A percentile compares a stretch with the other conserved stretches of the same genome.
These are phyloP conservation scores for Capitella teleta DNA, from an alignment of 1,140 invertebrate species.

Conservation along the genomic window DNA sequence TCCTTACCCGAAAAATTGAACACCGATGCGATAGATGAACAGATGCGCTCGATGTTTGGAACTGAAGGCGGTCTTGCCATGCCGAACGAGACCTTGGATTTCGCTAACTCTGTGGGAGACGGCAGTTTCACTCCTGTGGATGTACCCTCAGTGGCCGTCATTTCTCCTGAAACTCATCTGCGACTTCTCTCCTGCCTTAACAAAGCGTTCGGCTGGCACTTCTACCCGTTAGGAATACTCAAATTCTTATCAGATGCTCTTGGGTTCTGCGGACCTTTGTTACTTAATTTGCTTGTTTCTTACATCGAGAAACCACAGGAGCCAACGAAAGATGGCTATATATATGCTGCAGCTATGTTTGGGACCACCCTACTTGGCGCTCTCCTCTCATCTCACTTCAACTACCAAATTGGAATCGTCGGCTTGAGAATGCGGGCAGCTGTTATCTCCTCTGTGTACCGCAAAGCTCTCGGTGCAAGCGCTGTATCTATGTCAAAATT, in stretches of 20 bases:
- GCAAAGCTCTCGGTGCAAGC: conserved; percentile 54
- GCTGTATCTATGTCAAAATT: conserved; percentile 42
- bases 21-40: conserved; percentile 49
- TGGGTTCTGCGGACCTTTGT: conserved; percentile 76
- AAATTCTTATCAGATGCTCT: conserved; percentile 71
- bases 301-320: conserved; percentile 66
- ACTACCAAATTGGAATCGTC: conserved; percentile 72
- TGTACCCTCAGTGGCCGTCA: not conserved
- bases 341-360: conserved; percentile 62
- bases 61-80: not conserved
- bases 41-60: conserved; percentile 43
- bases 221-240: conserved; percentile 76
- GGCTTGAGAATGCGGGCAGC: conserved; percentile 75
- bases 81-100: not conserved
- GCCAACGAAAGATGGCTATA: conserved; percentile 57
- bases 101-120: not conserved
- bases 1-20: conserved; percentile 64
- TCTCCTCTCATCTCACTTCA: conserved; percentile 76
- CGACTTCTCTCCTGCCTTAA: conserved; percentile 62
- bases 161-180: conserved; percentile 38
- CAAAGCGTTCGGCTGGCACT: conserved; percentile 70
- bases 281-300: conserved; percentile 68
- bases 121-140: conserved; percentile 1
- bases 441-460: conserved; percentile 72
- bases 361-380: conserved; percentile 49